Conservation (phyloP, 2,888 invertebrate species). For the Branchellion lobata region DNA sequence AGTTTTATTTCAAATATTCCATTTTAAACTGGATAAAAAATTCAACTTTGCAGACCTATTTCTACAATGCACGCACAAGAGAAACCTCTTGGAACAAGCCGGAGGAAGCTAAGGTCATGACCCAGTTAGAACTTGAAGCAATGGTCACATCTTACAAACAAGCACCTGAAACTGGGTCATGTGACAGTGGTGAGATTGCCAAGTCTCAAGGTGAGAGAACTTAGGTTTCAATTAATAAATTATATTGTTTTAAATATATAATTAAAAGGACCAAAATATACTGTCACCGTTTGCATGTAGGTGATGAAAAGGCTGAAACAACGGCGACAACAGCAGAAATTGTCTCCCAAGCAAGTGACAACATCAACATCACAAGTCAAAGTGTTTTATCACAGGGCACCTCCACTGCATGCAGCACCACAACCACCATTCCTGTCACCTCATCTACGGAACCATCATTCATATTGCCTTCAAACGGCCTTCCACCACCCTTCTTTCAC, state of each 20-base stretch:
- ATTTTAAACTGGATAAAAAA: no score
- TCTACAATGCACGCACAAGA: conserved; percentile 88
- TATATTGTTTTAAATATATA: no score
- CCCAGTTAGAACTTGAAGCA: conserved; percentile 64
- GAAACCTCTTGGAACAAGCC: conserved; percentile 97
- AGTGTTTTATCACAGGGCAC: not conserved
- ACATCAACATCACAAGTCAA: not conserved
- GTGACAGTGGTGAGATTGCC: not conserved
- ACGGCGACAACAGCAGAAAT: not conserved
- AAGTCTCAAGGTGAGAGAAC: not conserved
- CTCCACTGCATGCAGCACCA: not conserved
- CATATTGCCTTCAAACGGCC: no score
- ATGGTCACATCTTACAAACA: conserved; percentile 55
- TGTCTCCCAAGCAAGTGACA: not conserved
- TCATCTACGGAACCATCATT: no score
- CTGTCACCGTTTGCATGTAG: no score
- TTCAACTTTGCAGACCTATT: conserved; percentile 72
- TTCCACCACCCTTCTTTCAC: not conserved
- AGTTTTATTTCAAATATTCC: no score
- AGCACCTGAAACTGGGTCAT: not conserved
- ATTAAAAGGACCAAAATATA: no score
- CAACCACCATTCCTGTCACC: no score
- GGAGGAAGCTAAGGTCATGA: conserved; percentile 68
- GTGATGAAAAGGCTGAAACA: no score
- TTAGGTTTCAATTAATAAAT: not conserved